Conservation (phyloP, 2,888 invertebrate species). For the Cryptocephalus moraei region DNA sequence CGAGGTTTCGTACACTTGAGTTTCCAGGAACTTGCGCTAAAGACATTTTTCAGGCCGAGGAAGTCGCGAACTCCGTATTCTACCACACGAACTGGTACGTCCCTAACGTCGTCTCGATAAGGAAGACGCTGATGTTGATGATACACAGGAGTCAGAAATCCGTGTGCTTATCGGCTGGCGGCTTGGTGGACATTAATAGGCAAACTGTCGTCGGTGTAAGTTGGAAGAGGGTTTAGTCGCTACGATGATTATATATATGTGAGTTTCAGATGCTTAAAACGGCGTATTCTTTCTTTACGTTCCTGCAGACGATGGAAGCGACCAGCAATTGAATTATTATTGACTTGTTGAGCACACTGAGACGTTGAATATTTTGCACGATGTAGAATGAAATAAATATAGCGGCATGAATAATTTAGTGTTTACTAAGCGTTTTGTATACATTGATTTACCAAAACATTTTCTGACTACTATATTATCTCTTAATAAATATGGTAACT, state of each 20-base stretch:
- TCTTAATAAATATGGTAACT: too few relatives aligned
- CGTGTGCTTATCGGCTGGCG: slow-evolving; percentile 9
- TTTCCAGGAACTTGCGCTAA: not conserved
- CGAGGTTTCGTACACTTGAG: slow-evolving; percentile 4
- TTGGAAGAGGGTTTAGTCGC: not conserved
- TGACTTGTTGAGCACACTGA: too few relatives aligned
- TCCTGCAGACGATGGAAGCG: slow-evolving; percentile 10
- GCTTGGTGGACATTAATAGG: slow-evolving; percentile 11
- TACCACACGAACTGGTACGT: slow-evolving; percentile 13
- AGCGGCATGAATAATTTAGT: too few relatives aligned
- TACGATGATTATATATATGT: not conserved
- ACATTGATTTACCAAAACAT: too few relatives aligned
- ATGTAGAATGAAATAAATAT: too few relatives aligned
- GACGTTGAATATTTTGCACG: too few relatives aligned
- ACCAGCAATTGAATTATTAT: not conserved
- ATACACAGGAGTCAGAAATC: slow-evolving; percentile 10
- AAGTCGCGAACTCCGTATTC: slow-evolving; percentile 10
- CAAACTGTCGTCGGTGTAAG: slow-evolving; percentile 7
- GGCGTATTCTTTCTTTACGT: slow-evolving; percentile 14
- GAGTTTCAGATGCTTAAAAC: slow-evolving; percentile 14
- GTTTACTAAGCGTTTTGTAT: too few relatives aligned
- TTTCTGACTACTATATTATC: too few relatives aligned
- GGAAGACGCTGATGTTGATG: slow-evolving; percentile 10
- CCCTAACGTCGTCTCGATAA: slow-evolving; percentile 8
- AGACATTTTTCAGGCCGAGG: slow-evolving; percentile 7